Conservation (phyloP, 2,888 invertebrate genomes). For the Eupithecia inturbata region DNA sequence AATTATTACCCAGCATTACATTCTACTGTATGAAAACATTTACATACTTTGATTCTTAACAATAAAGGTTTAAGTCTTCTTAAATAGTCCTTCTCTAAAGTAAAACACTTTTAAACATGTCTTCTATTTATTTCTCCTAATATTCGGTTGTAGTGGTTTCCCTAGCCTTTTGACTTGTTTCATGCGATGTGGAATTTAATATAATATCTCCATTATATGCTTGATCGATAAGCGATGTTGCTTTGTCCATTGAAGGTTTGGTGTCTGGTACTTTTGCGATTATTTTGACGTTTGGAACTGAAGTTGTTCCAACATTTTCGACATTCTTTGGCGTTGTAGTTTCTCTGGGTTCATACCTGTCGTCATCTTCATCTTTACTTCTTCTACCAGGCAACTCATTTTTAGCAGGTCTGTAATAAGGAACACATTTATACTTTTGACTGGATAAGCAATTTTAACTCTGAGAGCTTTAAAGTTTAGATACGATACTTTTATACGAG, state of each 20-base stretch:
- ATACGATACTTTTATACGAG: not conserved
- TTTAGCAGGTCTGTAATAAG: slow-evolving; percentile 58
- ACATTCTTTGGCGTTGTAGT: not conserved
- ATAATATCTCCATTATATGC: not conserved
- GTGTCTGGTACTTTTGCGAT: not conserved
- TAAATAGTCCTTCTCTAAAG: not conserved
- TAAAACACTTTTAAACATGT: not conserved
- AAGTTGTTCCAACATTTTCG: not conserved
- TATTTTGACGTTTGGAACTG: not conserved
- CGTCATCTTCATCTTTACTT: slow-evolving; percentile 46
- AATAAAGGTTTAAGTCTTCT: not conserved
- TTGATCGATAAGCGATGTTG: not conserved
- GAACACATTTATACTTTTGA: not conserved
- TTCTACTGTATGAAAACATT: not conserved
- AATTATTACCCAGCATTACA: not conserved
- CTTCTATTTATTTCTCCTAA: not conserved
- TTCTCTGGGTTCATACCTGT: slow-evolving; percentile 16
- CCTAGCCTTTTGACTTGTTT: not conserved
- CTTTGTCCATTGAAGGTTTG: not conserved
- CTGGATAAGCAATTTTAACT: not conserved
- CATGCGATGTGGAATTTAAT: not conserved
- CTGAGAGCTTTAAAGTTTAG: slow-evolving; percentile 14
- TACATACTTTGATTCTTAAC: not conserved
- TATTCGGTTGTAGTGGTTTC: not conserved
- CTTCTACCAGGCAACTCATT: slow-evolving; percentile 53